These are phyloP conservation scores for Thaumatotibia leucotreta DNA, from an alignment of 1,140 invertebrate species.

Conservation along the genomic window DNA sequence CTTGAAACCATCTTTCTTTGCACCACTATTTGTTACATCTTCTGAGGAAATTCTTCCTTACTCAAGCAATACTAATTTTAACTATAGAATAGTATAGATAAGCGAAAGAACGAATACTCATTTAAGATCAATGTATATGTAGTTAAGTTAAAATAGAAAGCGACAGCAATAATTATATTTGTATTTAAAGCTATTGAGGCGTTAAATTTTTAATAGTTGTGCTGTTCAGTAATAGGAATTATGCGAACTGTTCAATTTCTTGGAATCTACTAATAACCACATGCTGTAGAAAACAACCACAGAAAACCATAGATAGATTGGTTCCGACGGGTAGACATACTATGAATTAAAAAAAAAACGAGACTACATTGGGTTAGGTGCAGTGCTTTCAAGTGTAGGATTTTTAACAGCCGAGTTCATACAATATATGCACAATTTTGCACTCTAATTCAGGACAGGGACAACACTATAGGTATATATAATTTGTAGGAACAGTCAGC, in stretches of 20 bases:
- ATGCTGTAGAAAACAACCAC: no score
- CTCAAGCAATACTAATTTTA: slow-evolving; percentile 71
- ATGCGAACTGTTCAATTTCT: neutral
- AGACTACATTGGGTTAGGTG: no score
- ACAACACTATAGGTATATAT: no score
- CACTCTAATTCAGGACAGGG: no score
- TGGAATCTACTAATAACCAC: neutral
- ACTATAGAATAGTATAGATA: slow-evolving; percentile 58
- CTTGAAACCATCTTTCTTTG: neutral
- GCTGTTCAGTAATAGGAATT: neutral
- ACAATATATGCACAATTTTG: no score
- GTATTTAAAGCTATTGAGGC: slow-evolving; percentile 73
- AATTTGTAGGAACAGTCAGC: no score
- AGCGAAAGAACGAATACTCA: slow-evolving; percentile 70
- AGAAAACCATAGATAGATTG: no score
- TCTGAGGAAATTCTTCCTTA: slow-evolving; percentile 61
- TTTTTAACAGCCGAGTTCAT: no score
- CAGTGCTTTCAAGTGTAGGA: no score
- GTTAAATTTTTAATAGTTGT: slow-evolving; percentile 72
- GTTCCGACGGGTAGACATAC: no score
- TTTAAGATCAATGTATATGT: slow-evolving; percentile 70
- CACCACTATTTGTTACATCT: slow-evolving; percentile 49
- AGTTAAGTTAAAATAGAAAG: slow-evolving; percentile 64
- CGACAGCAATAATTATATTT: slow-evolving; percentile 75
- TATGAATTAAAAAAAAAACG: no score